Percentiles rank a stretch among this genome's conserved stretches.
phyloP scores from a whole-genome alignment of 2,113 vertebrate genomes.

The Suncus etruscus region DNA sequence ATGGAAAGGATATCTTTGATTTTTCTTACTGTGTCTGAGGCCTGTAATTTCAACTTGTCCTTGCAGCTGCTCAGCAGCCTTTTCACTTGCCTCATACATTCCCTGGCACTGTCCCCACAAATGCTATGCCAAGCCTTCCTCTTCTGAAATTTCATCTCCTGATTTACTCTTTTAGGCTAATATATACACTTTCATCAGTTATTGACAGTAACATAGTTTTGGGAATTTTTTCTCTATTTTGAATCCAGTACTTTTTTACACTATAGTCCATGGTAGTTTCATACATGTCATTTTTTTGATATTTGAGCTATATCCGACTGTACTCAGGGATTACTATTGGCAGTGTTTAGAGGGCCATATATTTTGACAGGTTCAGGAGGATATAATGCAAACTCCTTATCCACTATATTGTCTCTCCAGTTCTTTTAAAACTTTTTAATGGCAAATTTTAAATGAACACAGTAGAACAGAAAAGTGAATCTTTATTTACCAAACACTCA shows the following conservation, averaged over 20 bases:
- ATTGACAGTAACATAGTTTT: constrained; percentile 15
- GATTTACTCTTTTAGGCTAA: constrained; percentile 40
- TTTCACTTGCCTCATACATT: constrained; percentile 60
- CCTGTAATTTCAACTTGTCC: constrained; percentile 56
- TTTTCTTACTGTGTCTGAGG: constrained; percentile 14
- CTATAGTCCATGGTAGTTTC: too few species aligned
- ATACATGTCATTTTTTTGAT: too few species aligned
- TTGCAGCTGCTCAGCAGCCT: constrained; percentile 70
- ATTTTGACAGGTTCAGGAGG: too few species aligned
- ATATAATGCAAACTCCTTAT: too few species aligned
- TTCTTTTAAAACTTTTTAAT: neutral
- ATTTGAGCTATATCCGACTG: too few species aligned
- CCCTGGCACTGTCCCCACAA: constrained; percentile 60
- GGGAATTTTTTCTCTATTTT: neutral
- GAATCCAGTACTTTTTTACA: too few species aligned
- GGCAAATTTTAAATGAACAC: constrained; percentile 15
- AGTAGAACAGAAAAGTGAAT: constrained; percentile 40
- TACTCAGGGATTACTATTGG: too few species aligned
- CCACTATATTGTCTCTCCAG: too few species aligned
- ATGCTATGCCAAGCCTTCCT: constrained; percentile 57
- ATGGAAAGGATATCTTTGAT: neutral
- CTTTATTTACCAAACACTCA: constrained; percentile 30
- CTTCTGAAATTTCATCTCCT: constrained; percentile 71
- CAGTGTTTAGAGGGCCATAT: too few species aligned
- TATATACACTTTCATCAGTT: constrained; percentile 29